These are phyloP conservation scores for Sebastes fasciatus DNA, from an alignment of 2,113 vertebrate species.

Conservation along the genomic window DNA sequence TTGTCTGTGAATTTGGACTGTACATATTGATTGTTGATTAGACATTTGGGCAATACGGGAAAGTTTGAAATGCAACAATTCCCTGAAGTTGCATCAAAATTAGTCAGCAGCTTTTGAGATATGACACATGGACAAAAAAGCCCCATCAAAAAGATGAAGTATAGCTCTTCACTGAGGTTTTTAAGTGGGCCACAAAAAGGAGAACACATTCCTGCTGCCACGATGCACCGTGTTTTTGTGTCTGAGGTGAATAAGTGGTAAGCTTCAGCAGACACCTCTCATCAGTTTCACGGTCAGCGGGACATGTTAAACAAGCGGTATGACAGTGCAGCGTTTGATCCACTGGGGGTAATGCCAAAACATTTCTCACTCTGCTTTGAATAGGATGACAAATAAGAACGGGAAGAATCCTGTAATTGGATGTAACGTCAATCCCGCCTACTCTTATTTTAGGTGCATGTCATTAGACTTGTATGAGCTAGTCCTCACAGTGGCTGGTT, in stretches of 20 bases:
- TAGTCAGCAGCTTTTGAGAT: neutral
- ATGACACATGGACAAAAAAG: neutral
- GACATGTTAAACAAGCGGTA: constrained; percentile 24
- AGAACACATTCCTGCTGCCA: neutral
- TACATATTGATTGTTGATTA: neutral
- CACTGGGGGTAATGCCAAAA: neutral
- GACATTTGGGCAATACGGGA: neutral
- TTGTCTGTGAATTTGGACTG: neutral
- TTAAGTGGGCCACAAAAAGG: neutral
- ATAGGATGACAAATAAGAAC: constrained; percentile 8
- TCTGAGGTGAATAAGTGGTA: neutral
- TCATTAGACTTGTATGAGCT: neutral
- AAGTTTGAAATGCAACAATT: neutral
- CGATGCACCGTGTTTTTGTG: constrained; percentile 5
- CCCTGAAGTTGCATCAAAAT: neutral
- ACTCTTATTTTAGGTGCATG: constrained; percentile 15
- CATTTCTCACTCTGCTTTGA: constrained; percentile 6
- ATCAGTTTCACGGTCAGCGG: constrained; percentile 4
- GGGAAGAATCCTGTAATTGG: neutral
- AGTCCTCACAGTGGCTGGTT: neutral
- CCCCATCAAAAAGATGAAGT: neutral
- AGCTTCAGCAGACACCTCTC: neutral
- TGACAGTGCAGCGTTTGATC: constrained; percentile 25
- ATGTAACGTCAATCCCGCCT: neutral
- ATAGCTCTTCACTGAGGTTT: neutral